A percentile compares a stretch with the other conserved stretches of the same genome.
Conservation (phyloP, 2,113 vertebrate genomes). For the Cricetomys ansorgei region DNA sequence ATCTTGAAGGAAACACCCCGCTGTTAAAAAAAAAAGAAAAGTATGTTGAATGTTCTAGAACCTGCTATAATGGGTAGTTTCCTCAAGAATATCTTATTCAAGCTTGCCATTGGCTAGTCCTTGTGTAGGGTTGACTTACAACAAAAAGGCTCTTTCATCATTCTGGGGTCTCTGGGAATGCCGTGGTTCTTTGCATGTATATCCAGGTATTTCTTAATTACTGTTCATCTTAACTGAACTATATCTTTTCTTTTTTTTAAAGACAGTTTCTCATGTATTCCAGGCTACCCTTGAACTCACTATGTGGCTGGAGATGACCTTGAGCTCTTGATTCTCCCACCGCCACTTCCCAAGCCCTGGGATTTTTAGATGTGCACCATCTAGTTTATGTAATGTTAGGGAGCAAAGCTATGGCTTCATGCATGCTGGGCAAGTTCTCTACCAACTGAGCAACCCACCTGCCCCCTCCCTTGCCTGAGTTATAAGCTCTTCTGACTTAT, state of each 20-base stretch:
- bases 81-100: slow-evolving; percentile 6
- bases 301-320: background rate
- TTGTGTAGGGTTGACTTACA: background rate
- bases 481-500: background rate
- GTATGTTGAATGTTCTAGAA: background rate
- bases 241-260: background rate
- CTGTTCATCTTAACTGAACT: background rate
- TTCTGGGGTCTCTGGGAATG: background rate
- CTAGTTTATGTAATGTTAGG: background rate
- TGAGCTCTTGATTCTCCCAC: background rate
- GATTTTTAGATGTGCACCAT: background rate
- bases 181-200: background rate
- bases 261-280: background rate
- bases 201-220: background rate
- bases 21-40: background rate
- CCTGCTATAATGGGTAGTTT: background rate
- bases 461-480: background rate
- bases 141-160: background rate
- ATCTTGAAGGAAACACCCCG: slow-evolving; percentile 18
- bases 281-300: background rate
- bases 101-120: background rate
- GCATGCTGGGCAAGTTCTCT: background rate
- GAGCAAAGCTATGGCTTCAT: background rate
- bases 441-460: background rate
- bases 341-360: background rate